phyloP scores from a whole-genome alignment of 1,140 invertebrate genomes.

The Drosophila repleta region DNA sequence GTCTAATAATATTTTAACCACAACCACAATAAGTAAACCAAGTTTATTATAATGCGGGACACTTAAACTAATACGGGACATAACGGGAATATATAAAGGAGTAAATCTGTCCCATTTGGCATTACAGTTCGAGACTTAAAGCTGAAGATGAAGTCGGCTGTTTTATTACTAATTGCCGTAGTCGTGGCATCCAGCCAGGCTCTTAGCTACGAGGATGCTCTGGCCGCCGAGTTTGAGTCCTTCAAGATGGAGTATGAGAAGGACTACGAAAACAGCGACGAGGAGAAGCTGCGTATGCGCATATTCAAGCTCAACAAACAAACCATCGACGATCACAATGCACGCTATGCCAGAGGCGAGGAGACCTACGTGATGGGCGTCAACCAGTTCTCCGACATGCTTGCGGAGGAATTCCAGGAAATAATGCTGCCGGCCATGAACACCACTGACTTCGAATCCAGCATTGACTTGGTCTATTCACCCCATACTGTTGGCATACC shows the following conservation, averaged over 20 bases:
- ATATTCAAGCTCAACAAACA: constrained; percentile 93
- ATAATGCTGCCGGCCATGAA: constrained; percentile 86
- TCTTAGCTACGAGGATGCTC: constrained; percentile 7
- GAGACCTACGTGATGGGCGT: constrained; percentile 87
- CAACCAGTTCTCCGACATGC: constrained; percentile 93
- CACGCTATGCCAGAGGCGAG: constrained; percentile 86
- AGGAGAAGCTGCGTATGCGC: constrained; percentile 92
- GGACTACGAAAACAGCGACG: constrained; percentile 87
- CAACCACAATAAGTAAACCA: not conserved
- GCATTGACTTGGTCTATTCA: constrained; percentile 1
- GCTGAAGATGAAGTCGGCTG: constrained; percentile 8
- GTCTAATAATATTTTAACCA: too few species aligned
- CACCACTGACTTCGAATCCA: not conserved
- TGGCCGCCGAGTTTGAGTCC: constrained; percentile 11
- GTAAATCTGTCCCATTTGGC: not conserved
- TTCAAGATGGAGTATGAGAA: constrained; percentile 86
- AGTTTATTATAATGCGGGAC: not conserved
- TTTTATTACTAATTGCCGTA: not conserved
- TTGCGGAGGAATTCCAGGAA: constrained; percentile 90
- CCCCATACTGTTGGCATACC: constrained; percentile 88
- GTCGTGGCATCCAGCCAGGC: constrained; percentile 1
- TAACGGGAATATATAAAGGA: not conserved
- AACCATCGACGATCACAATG: constrained; percentile 93
- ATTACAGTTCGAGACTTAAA: not conserved
- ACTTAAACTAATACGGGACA: not conserved